These are phyloP conservation scores for Flexamia atlantica DNA, from an alignment of 2,888 invertebrate genomes.

Conservation along the genomic window DNA sequence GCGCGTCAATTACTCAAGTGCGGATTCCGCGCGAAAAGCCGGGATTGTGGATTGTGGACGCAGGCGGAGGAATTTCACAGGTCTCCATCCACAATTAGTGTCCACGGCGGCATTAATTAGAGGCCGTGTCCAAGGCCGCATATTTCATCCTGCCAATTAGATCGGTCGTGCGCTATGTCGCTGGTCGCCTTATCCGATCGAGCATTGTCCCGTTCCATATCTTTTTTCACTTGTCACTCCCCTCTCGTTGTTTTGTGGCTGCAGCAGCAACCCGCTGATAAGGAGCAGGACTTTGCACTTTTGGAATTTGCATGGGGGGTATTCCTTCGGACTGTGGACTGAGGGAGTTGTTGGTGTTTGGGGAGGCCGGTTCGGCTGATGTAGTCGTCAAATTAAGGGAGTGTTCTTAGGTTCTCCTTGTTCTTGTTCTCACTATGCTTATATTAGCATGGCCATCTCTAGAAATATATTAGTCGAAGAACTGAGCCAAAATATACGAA, in stretches of 20 bases:
- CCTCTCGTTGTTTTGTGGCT: constrained; percentile 34
- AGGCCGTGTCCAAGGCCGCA: constrained; percentile 36
- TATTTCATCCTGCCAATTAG: constrained; percentile 56
- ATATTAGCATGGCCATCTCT: too few species aligned
- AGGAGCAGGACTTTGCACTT: constrained; percentile 38
- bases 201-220: constrained; percentile 49
- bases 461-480: too few species aligned
- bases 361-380: neutral
- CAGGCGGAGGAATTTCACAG: constrained; percentile 52
- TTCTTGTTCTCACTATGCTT: too few species aligned
- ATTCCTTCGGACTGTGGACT: neutral
- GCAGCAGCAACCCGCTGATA: neutral
- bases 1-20: constrained; percentile 19
- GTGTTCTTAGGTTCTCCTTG: neutral
- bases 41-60: neutral
- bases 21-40: neutral
- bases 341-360: neutral
- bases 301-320: constrained; percentile 27
- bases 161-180: constrained; percentile 31
- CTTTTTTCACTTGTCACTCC: neutral
- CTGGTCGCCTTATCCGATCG: constrained; percentile 41
- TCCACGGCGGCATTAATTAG: constrained; percentile 47
- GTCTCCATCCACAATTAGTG: constrained; percentile 49
- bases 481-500: too few species aligned
- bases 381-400: neutral